These are phyloP conservation scores for Alligator mississippiensis DNA, from an alignment of 2,113 vertebrate genomes.

Conservation along the genomic window DNA sequence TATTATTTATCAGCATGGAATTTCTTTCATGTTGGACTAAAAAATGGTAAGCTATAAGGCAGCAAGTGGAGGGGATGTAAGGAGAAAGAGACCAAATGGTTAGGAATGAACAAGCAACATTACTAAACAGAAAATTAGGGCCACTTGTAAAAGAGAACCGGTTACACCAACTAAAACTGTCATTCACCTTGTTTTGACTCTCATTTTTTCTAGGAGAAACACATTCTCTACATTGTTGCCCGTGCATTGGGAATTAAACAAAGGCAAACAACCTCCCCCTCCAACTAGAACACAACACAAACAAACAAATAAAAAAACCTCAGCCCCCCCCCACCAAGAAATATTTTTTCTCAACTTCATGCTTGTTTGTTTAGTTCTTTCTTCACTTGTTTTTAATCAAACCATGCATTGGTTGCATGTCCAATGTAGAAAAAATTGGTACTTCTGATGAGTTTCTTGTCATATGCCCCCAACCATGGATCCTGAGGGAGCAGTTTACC, in stretches of 20 bases:
- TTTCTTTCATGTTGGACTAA: background rate
- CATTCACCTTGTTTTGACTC: rapidly evolving
- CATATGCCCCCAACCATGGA: rapidly evolving
- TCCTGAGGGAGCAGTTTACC: rapidly evolving
- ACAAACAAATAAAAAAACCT: no score
- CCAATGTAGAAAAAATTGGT: background rate
- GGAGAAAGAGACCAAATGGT: background rate
- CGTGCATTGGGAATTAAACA: no score
- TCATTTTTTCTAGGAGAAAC: background rate
- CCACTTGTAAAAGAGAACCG: background rate
- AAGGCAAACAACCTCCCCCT: no score
- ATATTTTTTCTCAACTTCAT: no score
- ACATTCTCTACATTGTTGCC: background rate
- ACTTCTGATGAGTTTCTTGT: background rate
- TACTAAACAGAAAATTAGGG: background rate
- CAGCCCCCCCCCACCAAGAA: no score
- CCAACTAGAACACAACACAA: no score
- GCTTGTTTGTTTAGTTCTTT: background rate
- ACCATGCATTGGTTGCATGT: rapidly evolving
- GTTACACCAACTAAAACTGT: background rate
- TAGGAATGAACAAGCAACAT: background rate
- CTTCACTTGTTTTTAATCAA: background rate
- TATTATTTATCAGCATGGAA: background rate
- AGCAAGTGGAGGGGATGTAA: background rate
- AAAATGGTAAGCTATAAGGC: background rate